Conservation (phyloP, 2,888 invertebrate species). For the Venusia cambrica region DNA sequence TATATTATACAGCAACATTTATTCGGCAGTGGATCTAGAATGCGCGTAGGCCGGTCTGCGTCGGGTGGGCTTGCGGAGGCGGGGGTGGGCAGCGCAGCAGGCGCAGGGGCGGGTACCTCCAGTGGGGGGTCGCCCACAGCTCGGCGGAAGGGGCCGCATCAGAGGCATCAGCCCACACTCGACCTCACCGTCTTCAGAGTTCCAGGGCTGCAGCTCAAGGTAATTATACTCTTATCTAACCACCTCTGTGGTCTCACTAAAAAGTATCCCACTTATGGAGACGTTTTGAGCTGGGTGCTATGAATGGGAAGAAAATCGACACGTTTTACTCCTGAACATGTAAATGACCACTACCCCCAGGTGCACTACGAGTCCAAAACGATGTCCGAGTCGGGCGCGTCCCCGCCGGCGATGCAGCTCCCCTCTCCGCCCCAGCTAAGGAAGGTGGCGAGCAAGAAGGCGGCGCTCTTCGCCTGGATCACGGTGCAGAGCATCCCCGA, state of each 20-base stretch:
- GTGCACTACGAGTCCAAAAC: conserved; percentile 92
- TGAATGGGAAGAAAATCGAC: too few species aligned
- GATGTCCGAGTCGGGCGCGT: conserved; percentile 77
- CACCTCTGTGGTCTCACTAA: too few species aligned
- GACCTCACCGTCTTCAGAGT: conserved; percentile 95
- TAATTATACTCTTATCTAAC: conserved; percentile 47
- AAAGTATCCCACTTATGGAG: too few species aligned
- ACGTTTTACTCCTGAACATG: too few species aligned
- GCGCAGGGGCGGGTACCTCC: conserved; percentile 48
- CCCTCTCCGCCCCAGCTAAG: conserved; percentile 43
- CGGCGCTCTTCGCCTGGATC: conserved; percentile 96
- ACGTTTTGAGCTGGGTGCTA: too few species aligned
- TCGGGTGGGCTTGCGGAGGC: conserved; percentile 83
- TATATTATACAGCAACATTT: too few species aligned
- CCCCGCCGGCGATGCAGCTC: conserved; percentile 46
- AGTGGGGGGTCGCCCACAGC: conserved; percentile 45
- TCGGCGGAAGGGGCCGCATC: conserved; percentile 46
- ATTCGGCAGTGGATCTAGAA: conserved; percentile 66
- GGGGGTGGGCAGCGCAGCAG: conserved; percentile 37
- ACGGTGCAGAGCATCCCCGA: conserved; percentile 98
- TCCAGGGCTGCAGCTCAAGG: conserved; percentile 94
- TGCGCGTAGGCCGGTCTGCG: conserved; percentile 87
- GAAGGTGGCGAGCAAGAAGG: conserved; percentile 89
- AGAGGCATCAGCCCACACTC: conserved; percentile 74
- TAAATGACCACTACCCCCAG: too few species aligned